Evolutionary conservation across 2,888 invertebrate species (phyloP).

Genomic region (Brenthis daphne): DNA sequence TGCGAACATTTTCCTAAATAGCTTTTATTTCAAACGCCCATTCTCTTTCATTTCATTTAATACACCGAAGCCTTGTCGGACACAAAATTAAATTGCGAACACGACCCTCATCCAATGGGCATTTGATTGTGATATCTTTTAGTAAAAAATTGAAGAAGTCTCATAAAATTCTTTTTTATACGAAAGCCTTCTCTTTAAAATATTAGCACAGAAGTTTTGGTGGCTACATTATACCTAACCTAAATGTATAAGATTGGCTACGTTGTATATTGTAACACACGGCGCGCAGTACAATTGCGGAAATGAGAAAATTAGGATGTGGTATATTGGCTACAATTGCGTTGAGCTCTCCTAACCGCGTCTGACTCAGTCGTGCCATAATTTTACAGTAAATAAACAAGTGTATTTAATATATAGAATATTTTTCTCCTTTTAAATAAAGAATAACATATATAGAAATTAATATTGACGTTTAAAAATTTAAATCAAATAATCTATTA

Average conservation of each 20-base stretch:
- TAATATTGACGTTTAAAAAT: no score
- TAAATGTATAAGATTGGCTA: not conserved
- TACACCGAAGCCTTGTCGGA: slow-evolving; percentile 51
- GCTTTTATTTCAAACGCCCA: slow-evolving; percentile 41
- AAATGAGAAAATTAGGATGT: slow-evolving; percentile 79
- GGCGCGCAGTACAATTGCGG: slow-evolving; percentile 54
- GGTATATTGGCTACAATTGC: slow-evolving; percentile 74
- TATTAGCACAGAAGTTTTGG: no score
- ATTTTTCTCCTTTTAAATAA: no score
- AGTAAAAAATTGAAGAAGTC: not conserved
- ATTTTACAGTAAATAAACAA: slow-evolving; percentile 16
- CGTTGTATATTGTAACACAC: slow-evolving; percentile 26
- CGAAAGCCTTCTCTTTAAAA: no score
- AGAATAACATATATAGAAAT: no score
- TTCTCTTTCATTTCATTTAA: slow-evolving; percentile 55
- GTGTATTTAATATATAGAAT: not conserved
- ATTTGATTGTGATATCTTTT: slow-evolving; percentile 9
- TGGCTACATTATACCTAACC: no score
- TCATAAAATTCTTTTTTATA: no score
- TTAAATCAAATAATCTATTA: no score
- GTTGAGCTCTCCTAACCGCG: slow-evolving; percentile 45
- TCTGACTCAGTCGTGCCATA: slow-evolving; percentile 35
- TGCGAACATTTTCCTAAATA: slow-evolving; percentile 16
- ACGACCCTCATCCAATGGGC: slow-evolving; percentile 45
- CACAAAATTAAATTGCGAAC: slow-evolving; percentile 63